Evolutionary conservation across 1,140 invertebrate species (phyloP).

Genomic region (Zophobas morio): DNA sequence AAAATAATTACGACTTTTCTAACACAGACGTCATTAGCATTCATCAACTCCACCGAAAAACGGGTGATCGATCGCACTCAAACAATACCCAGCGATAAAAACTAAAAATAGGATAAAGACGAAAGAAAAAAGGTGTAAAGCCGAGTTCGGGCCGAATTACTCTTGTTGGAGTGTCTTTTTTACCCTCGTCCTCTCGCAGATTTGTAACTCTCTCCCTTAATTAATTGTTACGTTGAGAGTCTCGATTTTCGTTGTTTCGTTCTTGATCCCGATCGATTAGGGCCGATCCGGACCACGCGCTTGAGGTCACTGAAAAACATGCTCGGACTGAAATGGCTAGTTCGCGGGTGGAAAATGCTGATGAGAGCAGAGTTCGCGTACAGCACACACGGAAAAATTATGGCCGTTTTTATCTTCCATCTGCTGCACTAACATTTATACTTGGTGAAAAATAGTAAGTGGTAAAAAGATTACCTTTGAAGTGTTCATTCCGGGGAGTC

Average conservation of each 20-base stretch:
- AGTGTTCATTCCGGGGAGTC: too few relatives aligned
- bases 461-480: neutral
- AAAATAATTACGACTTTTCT: neutral
- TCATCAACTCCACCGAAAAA: neutral
- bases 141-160: conserved; percentile 2
- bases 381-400: neutral
- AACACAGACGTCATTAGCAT: conserved; percentile 20
- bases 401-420: neutral
- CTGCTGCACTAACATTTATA: neutral
- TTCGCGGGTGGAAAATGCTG: neutral
- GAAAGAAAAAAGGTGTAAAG: conserved; percentile 26
- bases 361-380: too few relatives aligned
- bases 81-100: neutral
- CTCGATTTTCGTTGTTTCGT: conserved; percentile 23
- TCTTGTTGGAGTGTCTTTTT: conserved; percentile 26
- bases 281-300: conserved; percentile 14
- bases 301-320: conserved; percentile 7
- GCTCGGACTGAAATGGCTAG: neutral
- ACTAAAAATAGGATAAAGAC: neutral
- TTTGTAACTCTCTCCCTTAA: conserved; percentile 20
- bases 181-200: neutral
- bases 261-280: conserved; percentile 36
- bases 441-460: neutral
- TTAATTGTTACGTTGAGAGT: conserved; percentile 31
- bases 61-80: neutral